Evolutionary conservation across 2,888 invertebrate species (phyloP).

Genomic region (Drosophila limbata): DNA sequence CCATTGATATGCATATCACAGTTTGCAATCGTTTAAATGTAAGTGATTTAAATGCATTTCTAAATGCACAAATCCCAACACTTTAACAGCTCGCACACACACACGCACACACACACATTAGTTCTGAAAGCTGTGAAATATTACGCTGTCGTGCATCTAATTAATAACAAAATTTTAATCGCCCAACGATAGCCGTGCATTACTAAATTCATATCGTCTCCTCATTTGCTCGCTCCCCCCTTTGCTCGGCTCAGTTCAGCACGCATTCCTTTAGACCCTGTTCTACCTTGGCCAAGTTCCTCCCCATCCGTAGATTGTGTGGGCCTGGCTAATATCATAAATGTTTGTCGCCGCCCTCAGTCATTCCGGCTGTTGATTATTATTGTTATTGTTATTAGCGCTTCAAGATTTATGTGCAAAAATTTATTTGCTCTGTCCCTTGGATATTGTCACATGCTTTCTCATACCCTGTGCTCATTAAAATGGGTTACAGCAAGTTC

Average conservation of each 20-base stretch:
- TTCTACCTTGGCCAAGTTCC: background rate
- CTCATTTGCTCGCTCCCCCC: background rate
- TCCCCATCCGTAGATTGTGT: background rate
- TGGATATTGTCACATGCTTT: background rate
- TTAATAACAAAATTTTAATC: conserved; percentile 78
- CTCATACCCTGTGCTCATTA: conserved; percentile 13
- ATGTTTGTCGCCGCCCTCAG: conserved; percentile 51
- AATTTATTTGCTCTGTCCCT: conserved; percentile 57
- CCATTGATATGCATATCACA: conserved; percentile 47
- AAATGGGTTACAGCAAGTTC: background rate
- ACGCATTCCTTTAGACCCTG: background rate
- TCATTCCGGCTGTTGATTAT: conserved; percentile 68
- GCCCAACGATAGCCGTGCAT: conserved; percentile 61
- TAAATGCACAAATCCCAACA: conserved; percentile 61
- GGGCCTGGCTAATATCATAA: conserved; percentile 43
- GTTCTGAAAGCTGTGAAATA: conserved; percentile 43
- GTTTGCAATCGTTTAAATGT: conserved; percentile 31
- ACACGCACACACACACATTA: background rate
- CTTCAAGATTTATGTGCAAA: conserved; percentile 68
- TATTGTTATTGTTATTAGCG: conserved; percentile 80
- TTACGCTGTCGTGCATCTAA: conserved; percentile 56
- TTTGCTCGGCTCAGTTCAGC: no score
- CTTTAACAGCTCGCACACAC: conserved; percentile 61
- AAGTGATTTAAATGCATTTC: conserved; percentile 62
- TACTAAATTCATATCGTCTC: conserved; percentile 11